Percentiles rank a stretch among this genome's conserved stretches.
Conservation (phyloP, 2,113 vertebrate genomes). For the Parus major region DNA sequence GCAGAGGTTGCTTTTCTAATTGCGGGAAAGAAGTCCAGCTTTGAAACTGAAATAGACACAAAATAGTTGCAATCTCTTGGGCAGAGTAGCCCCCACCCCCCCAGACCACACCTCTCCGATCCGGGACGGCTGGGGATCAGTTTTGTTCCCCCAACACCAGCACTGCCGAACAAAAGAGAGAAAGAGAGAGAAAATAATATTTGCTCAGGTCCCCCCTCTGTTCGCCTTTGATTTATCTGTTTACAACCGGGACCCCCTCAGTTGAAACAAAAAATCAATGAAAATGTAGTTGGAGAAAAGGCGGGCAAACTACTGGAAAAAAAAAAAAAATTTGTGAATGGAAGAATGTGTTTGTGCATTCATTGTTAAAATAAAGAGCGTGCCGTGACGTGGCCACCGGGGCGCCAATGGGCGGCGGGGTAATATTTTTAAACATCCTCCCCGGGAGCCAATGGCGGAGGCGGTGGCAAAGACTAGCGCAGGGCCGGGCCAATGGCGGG, state of each 20-base stretch:
- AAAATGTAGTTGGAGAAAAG: constrained; percentile 65
- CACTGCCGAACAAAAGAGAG: constrained; percentile 4
- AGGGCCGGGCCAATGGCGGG: constrained; percentile 78
- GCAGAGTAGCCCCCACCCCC: neutral
- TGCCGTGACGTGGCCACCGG: constrained; percentile 70
- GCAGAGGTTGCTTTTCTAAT: neutral
- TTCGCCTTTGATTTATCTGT: constrained; percentile 69
- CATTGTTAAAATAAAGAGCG: constrained; percentile 92
- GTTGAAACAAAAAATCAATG: constrained; percentile 71
- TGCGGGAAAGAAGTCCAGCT: neutral
- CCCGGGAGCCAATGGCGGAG: constrained; percentile 74
- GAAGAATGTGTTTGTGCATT: constrained; percentile 85
- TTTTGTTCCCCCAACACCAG: constrained; percentile 15
- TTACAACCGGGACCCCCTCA: constrained; percentile 63
- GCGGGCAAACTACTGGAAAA: constrained; percentile 72
- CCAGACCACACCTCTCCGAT: constrained; percentile 2
- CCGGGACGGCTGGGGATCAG: constrained; percentile 1
- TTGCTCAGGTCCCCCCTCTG: constrained; percentile 34
- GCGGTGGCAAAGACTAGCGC: constrained; percentile 78
- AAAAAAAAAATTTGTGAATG: constrained; percentile 86
- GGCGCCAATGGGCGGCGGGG: constrained; percentile 73
- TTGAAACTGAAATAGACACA: neutral
- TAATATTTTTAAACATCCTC: constrained; percentile 81
- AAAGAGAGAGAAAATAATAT: constrained; percentile 37
- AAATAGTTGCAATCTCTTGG: neutral